Conservation (phyloP, 1,140 invertebrate genomes). For the Bombus superbus region DNA sequence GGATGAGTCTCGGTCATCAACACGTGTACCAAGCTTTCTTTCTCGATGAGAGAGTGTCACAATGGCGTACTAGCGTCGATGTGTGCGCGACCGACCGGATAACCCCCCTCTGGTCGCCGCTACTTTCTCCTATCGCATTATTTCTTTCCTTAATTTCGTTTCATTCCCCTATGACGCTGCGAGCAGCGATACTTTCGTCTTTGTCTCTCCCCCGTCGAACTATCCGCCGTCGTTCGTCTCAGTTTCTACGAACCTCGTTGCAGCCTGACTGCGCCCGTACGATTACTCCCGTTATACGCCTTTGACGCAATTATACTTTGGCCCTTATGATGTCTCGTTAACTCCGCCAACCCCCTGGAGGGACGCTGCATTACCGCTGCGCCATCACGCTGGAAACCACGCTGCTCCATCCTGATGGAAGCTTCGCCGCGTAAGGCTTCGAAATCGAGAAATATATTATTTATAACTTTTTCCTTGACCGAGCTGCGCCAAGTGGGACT, state of each 20-base stretch:
- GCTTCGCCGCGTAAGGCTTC: slow-evolving; percentile 31
- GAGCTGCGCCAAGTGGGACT: background rate
- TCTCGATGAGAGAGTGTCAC: slow-evolving; percentile 14
- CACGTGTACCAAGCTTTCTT: slow-evolving; percentile 60
- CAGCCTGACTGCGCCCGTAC: slow-evolving; percentile 54
- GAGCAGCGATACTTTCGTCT: background rate
- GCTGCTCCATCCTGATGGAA: slow-evolving; percentile 29
- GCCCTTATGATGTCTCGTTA: slow-evolving; percentile 74
- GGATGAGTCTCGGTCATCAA: slow-evolving; percentile 75
- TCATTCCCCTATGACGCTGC: slow-evolving; percentile 57
- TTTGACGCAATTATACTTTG: slow-evolving; percentile 73
- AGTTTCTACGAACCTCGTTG: slow-evolving; percentile 38
- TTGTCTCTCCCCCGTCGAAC: slow-evolving; percentile 24
- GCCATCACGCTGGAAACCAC: slow-evolving; percentile 46
- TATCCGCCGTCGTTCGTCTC: slow-evolving; percentile 33
- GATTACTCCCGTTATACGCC: slow-evolving; percentile 72
- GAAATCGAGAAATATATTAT: slow-evolving; percentile 51
- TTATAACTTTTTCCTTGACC: slow-evolving; percentile 23
- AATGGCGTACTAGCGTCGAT: background rate
- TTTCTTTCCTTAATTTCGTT: slow-evolving; percentile 72
- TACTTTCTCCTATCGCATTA: slow-evolving; percentile 64
- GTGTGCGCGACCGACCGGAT: background rate
- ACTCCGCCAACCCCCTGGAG: slow-evolving; percentile 57
- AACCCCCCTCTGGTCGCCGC: slow-evolving; percentile 31
- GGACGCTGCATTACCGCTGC: slow-evolving; percentile 43